Conservation (phyloP, 2,113 vertebrate species). For the Helogale parvula region DNA sequence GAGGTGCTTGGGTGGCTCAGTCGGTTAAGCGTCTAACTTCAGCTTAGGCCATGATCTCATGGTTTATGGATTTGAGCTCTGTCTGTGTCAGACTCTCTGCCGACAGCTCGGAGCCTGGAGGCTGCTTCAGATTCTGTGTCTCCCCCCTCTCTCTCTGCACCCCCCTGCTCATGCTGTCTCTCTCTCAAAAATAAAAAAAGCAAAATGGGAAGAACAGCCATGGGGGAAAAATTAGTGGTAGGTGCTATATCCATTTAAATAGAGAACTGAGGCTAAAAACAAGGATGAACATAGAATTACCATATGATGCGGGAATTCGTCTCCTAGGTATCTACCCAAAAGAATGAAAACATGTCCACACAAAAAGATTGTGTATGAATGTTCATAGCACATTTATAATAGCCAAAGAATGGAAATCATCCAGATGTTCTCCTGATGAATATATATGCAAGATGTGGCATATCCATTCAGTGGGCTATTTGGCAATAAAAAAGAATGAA, state of each 20-base stretch:
- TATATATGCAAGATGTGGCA: background rate
- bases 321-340: background rate
- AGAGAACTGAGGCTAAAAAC: background rate
- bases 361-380: background rate
- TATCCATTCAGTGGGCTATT: background rate
- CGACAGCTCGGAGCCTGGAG: too few species aligned
- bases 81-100: too few species aligned
- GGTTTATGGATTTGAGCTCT: too few species aligned
- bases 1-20: too few species aligned
- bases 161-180: too few species aligned
- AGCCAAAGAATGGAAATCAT: background rate
- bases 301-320: background rate
- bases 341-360: background rate
- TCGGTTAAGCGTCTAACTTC: too few species aligned
- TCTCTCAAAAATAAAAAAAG: background rate
- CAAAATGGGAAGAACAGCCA: background rate
- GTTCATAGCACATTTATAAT: background rate
- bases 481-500: background rate
- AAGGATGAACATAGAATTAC: background rate
- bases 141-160: too few species aligned
- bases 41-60: too few species aligned
- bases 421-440: background rate
- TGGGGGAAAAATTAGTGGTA: background rate
- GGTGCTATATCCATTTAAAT: background rate
- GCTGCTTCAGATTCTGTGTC: too few species aligned